phyloP scores from a whole-genome alignment of 2,797 vertebrate genomes.

The Neosilurus hyrtlii region DNA sequence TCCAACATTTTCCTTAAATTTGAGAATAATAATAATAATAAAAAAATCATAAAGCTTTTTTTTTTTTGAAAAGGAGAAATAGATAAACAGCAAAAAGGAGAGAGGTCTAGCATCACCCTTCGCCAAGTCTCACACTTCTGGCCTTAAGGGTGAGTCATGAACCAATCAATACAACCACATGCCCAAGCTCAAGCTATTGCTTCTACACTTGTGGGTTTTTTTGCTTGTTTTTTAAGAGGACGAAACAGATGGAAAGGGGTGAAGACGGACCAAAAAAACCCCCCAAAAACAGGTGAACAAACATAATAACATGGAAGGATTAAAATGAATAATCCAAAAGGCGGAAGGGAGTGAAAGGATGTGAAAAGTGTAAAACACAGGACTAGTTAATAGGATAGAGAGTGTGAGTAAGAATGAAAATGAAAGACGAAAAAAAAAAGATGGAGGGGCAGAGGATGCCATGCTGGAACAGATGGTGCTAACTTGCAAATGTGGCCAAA shows the following conservation, averaged over 20 bases:
- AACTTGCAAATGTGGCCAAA: constrained; percentile 23
- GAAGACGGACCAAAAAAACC: too few species aligned
- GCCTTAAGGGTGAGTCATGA: constrained; percentile 75
- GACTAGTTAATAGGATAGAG: constrained; percentile 9
- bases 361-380: too few species aligned
- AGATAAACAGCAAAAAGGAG: constrained; percentile 60
- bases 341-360: neutral
- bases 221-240: constrained; percentile 55
- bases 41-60: too few species aligned
- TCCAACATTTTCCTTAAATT: constrained; percentile 5
- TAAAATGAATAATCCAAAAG: constrained; percentile 11
- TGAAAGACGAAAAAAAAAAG: neutral
- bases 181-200: constrained; percentile 49
- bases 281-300: neutral
- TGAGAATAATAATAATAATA: neutral
- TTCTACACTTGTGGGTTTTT: constrained; percentile 63
- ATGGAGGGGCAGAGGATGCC: constrained; percentile 25
- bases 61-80: constrained; percentile 50
- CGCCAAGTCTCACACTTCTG: constrained; percentile 69
- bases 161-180: constrained; percentile 76
- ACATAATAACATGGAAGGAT: neutral
- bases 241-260: constrained; percentile 58
- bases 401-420: neutral
- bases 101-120: constrained; percentile 72
- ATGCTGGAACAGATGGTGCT: constrained; percentile 39